phyloP scores from a whole-genome alignment of 1,140 invertebrate species.

The Chlorops oryzae region DNA sequence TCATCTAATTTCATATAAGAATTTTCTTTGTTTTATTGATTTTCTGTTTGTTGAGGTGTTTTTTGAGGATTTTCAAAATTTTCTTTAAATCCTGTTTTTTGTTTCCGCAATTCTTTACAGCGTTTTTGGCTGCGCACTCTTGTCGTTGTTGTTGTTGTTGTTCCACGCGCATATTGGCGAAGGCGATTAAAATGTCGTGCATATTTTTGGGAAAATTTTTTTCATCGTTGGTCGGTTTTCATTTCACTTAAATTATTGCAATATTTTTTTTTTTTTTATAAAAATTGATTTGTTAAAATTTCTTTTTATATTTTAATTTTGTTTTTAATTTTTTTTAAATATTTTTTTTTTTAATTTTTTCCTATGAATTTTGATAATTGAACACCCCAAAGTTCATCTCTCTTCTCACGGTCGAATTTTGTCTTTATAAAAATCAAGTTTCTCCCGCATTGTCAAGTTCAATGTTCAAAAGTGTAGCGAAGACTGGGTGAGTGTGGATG shows the following conservation, averaged over 20 bases:
- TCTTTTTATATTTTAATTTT: background rate
- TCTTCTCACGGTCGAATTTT: background rate
- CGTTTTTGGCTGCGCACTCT: too few relatives aligned
- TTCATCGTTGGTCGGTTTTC: too few relatives aligned
- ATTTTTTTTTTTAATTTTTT: background rate
- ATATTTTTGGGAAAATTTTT: slow-evolving; percentile 10
- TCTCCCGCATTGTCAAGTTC: slow-evolving; percentile 25
- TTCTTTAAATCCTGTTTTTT: slow-evolving; percentile 34
- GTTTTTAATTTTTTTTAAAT: background rate
- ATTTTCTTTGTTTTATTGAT: slow-evolving; percentile 35
- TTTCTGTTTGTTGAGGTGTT: slow-evolving; percentile 34
- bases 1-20: slow-evolving; percentile 24
- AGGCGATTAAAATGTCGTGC: slow-evolving; percentile 40
- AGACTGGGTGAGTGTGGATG: slow-evolving; percentile 42
- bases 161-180: slow-evolving; percentile 44
- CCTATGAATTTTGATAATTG: too few relatives aligned
- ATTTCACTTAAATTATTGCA: too few relatives aligned
- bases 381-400: too few relatives aligned
- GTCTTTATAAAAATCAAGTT: background rate
- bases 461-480: slow-evolving; percentile 30
- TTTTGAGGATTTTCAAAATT: slow-evolving; percentile 38
- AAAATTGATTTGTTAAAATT: background rate
- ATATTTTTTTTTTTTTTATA: slow-evolving; percentile 35
- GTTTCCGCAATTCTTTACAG: too few relatives aligned
- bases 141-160: too few relatives aligned